These are phyloP conservation scores for Leptinotarsa defecta DNA, from an alignment of 1,140 invertebrate genomes.

Conservation along the genomic window DNA sequence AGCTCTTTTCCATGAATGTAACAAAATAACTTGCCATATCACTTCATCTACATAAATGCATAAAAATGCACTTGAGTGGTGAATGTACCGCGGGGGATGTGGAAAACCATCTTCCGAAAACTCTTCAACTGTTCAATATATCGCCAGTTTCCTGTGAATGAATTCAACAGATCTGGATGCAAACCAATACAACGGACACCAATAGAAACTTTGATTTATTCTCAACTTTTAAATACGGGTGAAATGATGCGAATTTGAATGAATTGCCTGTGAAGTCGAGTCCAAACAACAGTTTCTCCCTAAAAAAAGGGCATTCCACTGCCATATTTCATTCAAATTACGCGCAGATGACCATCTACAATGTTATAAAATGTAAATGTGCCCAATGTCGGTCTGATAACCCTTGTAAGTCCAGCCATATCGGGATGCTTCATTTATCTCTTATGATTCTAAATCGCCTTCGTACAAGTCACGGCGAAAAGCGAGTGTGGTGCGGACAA, in stretches of 20 bases:
- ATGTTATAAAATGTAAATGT: constrained; percentile 53
- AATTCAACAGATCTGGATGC: neutral
- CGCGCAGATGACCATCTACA: constrained; percentile 51
- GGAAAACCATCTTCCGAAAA: neutral
- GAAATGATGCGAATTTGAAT: neutral
- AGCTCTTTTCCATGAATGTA: too few relatives aligned
- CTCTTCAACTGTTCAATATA: neutral
- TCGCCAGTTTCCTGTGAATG: constrained; percentile 4
- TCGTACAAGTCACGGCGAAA: constrained; percentile 22
- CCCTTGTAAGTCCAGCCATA: constrained; percentile 41
- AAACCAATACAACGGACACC: neutral
- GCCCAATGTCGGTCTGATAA: constrained; percentile 44
- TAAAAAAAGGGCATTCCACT: constrained; percentile 36
- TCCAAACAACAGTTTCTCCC: constrained; percentile 23
- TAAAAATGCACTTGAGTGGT: too few relatives aligned
- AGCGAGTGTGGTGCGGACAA: constrained; percentile 10
- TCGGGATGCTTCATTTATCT: constrained; percentile 52
- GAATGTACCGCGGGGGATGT: too few relatives aligned
- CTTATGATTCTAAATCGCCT: constrained; percentile 43
- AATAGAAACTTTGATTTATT: constrained; percentile 7
- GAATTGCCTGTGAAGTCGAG: neutral
- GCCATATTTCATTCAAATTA: constrained; percentile 52
- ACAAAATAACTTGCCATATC: too few relatives aligned
- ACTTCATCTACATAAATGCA: too few relatives aligned
- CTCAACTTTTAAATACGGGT: constrained; percentile 12